Percentiles rank a stretch among this genome's conserved stretches.
Evolutionary conservation across 2,888 invertebrate genomes (phyloP).

Genomic region (Lissocephala sabroskyi): DNA sequence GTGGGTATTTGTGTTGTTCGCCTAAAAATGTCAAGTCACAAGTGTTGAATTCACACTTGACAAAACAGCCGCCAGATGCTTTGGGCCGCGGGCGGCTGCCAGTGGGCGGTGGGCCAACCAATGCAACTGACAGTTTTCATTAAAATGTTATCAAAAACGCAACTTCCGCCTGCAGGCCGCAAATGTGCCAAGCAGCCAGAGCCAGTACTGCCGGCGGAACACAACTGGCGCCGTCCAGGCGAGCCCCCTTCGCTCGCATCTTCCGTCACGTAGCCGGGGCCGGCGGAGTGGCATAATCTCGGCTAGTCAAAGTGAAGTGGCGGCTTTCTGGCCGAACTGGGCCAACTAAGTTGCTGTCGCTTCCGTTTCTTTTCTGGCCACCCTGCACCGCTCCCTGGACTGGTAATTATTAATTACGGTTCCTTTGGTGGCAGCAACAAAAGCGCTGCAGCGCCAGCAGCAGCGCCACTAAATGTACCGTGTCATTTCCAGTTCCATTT

Average conservation of each 20-base stretch:
- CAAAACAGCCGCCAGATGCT: conserved; percentile 48
- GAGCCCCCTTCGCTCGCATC: too few species aligned
- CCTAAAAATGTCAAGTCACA: conserved; percentile 63
- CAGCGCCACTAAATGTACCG: conserved; percentile 18
- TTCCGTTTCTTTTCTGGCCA: neutral
- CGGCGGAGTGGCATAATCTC: conserved; percentile 32
- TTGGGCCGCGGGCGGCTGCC: too few species aligned
- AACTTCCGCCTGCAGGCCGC: conserved; percentile 40
- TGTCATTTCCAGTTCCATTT: conserved; percentile 14
- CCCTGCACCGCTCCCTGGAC: neutral
- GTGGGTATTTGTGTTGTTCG: conserved; percentile 24
- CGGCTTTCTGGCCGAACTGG: neutral
- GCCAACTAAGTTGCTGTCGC: too few species aligned
- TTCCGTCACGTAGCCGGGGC: conserved; percentile 10
- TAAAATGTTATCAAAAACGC: conserved; percentile 66
- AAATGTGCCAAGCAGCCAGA: conserved; percentile 27
- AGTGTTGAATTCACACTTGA: conserved; percentile 64
- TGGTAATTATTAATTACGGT: conserved; percentile 27
- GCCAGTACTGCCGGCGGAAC: too few species aligned
- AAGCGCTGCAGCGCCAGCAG: too few species aligned
- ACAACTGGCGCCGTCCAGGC: conserved; percentile 4
- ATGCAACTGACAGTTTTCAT: conserved; percentile 67
- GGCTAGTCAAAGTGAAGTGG: conserved; percentile 26
- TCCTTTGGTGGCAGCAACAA: conserved; percentile 11
- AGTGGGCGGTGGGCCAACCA: neutral